phyloP scores from a whole-genome alignment of 2,113 vertebrate species.

The Pelusios castaneus region DNA sequence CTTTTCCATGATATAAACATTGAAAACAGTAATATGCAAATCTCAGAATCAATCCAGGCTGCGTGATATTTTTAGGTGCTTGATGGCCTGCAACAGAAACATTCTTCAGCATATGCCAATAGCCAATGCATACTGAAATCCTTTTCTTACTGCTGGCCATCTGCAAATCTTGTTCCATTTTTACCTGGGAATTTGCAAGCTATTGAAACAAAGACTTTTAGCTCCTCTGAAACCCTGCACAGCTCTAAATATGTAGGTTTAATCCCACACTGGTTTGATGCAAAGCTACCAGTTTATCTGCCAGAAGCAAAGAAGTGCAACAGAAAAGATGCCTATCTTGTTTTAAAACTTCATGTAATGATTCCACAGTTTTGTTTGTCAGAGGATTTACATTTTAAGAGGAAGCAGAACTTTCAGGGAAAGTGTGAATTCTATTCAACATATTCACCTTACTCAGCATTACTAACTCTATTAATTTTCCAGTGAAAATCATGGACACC shows the following conservation, averaged over 20 bases:
- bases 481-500: background rate
- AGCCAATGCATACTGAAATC: background rate
- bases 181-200: background rate
- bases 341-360: background rate
- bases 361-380: background rate
- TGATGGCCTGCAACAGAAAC: background rate
- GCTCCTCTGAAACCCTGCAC: background rate
- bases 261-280: background rate
- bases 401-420: background rate
- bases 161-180: background rate
- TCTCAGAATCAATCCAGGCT: background rate
- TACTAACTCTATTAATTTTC: background rate
- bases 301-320: background rate
- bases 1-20: background rate
- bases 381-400: background rate
- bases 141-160: background rate
- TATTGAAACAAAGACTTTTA: background rate
- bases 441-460: background rate
- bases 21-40: background rate
- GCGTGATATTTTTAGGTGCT: background rate
- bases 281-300: background rate
- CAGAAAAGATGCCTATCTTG: background rate
- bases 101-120: background rate
- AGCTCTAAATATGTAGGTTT: background rate
- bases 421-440: background rate